phyloP scores from a whole-genome alignment of 2,797 vertebrate species.

The Miopithecus talapoin region DNA sequence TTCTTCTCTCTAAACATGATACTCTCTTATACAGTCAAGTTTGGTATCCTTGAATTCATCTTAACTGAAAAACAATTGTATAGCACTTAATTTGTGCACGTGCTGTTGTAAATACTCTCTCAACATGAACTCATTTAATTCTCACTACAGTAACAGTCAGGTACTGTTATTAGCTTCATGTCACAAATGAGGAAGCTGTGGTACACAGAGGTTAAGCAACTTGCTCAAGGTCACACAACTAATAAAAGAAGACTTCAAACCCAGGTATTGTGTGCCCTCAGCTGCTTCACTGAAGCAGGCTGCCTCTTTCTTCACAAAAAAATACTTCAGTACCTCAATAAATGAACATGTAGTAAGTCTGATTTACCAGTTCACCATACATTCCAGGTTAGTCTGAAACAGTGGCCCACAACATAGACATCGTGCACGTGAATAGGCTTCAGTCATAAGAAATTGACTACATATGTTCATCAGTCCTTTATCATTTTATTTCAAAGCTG shows the following conservation, averaged over 20 bases:
- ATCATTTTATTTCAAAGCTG: neutral
- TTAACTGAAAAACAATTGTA: neutral
- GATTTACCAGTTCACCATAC: neutral
- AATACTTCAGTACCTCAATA: neutral
- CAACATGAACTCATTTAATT: neutral
- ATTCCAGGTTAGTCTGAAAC: neutral
- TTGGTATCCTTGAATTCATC: neutral
- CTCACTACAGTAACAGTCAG: neutral
- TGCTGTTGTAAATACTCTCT: neutral
- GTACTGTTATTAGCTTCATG: neutral
- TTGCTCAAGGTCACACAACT: neutral
- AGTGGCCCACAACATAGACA: accelerated
- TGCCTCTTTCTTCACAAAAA: neutral
- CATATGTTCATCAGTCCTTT: neutral
- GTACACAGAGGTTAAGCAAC: neutral
- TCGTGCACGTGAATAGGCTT: neutral
- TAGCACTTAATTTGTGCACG: neutral
- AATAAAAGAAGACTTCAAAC: neutral
- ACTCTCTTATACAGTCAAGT: neutral
- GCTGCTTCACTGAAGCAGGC: neutral
- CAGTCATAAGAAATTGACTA: neutral
- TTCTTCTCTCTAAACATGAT: neutral
- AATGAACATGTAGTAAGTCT: neutral
- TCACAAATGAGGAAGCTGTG: neutral
- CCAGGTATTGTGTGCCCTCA: neutral